Base-by-base conservation (phyloP, 2,113 vertebrate species). In the Scortum barcoo region DNA sequence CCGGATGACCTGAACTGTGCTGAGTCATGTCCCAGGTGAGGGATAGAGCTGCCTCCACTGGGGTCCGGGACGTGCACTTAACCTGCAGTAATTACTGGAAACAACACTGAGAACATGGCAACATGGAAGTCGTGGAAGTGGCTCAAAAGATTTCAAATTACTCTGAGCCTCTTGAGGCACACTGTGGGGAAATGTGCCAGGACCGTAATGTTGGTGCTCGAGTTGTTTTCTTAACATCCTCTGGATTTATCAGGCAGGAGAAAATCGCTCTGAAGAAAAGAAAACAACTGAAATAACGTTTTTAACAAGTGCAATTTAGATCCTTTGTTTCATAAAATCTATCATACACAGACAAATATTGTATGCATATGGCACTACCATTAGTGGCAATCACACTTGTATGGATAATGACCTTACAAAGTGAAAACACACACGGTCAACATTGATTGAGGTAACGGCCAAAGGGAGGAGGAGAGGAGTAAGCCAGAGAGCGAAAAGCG, bases 41-140 rank as follows among this genome's bases (percentile, higher is more conserved):
- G 88, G 89, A 94, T 94, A 89, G 91, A 92, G 90, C 92, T 90
- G 92, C 92, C 79, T 93, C 88, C 87, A 84, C 85, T 42, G 89
- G 90, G 91, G 91, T 92, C 88, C 92, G 74, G 87, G 90, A 93
- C 90, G 88, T 91, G 93, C 93, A 94, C 93, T 94, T 94, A 94
- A 94, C 93, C 92, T 93, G 89, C 91, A 93, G 92, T 94, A 92
- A 94, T 94, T 94, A 94, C 93, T 93, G 93, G 92, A 93, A 94
- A 93, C 92, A 93, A 92, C 92, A 92, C 86, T 88, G 88, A 91
- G 90, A 91, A 93, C 92, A 93, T 85, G 88, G 90, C 87, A 92
- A 92, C 90, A 86, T 90, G 89, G 92, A 92, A 85, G 88, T 92
- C 57, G 75, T 93, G 91, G 81, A 93, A 91, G 87, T 67, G 88